Evolutionary conservation across 2,888 invertebrate species (phyloP).

Genomic region (Sinelater perroti): DNA sequence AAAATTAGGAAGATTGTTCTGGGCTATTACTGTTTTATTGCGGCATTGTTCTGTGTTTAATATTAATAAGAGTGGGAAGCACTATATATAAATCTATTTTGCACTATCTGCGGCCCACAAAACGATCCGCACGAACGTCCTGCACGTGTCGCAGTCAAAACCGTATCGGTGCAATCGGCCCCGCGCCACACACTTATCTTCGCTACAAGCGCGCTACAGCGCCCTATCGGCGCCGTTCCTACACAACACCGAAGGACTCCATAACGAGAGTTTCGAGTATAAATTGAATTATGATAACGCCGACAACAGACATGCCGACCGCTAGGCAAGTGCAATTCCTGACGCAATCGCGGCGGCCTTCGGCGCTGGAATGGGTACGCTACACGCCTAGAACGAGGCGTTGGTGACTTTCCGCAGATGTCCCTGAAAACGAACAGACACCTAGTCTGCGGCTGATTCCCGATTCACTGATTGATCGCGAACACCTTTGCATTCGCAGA

Average conservation of each 20-base stretch:
- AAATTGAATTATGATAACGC: slow-evolving; percentile 42
- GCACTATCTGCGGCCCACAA: no score
- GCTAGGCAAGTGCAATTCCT: slow-evolving; percentile 48
- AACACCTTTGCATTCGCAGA: slow-evolving; percentile 27
- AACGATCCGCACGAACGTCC: no score
- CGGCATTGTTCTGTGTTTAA: no score
- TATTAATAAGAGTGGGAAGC: no score
- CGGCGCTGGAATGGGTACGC: slow-evolving; percentile 50
- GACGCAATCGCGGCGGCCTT: slow-evolving; percentile 50
- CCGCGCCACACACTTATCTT: slow-evolving; percentile 8
- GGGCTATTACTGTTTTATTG: no score
- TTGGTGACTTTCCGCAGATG: slow-evolving; percentile 42
- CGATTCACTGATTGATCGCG: slow-evolving; percentile 44
- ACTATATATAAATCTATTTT: no score
- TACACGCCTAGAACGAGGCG: slow-evolving; percentile 54
- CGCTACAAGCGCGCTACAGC: slow-evolving; percentile 1
- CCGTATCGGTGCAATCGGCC: slow-evolving; percentile 11
- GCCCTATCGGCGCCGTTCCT: slow-evolving; percentile 13
- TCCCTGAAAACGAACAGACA: slow-evolving; percentile 47
- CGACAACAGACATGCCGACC: slow-evolving; percentile 49
- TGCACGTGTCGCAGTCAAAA: not conserved
- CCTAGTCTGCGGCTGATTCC: slow-evolving; percentile 43
- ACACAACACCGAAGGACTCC: slow-evolving; percentile 11
- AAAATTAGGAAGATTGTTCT: no score
- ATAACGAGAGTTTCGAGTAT: slow-evolving; percentile 25